These are phyloP conservation scores for Thelaira solivaga DNA, from an alignment of 2,888 invertebrate genomes.

Conservation along the genomic window DNA sequence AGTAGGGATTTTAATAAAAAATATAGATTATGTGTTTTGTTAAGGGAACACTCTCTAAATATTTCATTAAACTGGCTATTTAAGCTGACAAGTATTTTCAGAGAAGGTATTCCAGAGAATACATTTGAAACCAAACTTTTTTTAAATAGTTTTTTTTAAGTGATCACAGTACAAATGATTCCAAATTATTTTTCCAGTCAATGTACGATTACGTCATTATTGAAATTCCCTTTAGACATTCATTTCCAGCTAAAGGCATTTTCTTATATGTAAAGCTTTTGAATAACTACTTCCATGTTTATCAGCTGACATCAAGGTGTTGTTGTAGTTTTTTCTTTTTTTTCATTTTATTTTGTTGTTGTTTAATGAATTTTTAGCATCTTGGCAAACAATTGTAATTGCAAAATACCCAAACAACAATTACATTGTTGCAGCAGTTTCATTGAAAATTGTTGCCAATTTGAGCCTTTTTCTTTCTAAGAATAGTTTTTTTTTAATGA, in stretches of 20 bases:
- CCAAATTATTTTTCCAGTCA: too few relatives aligned
- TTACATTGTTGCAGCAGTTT: not conserved
- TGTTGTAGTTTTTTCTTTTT: not conserved
- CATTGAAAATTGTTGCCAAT: conserved; percentile 2
- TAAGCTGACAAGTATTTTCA: too few relatives aligned
- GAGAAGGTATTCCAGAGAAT: too few relatives aligned
- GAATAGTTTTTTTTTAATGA: not conserved
- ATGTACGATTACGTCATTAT: too few relatives aligned
- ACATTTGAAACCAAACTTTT: too few relatives aligned
- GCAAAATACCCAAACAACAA: conserved; percentile 10
- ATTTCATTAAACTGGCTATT: too few relatives aligned
- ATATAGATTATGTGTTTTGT: too few relatives aligned
- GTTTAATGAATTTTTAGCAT: conserved; percentile 19
- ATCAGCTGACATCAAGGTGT: conserved; percentile 23
- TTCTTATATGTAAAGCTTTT: not conserved
- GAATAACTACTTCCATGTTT: not conserved
- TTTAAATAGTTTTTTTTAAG: too few relatives aligned
- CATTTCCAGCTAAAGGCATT: conserved; percentile 21
- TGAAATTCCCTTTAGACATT: not conserved
- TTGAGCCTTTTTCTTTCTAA: conserved; percentile 21
- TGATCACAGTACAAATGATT: too few relatives aligned
- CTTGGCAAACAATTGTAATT: conserved; percentile 32
- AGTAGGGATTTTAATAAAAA: too few relatives aligned
- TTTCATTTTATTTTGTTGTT: not conserved
- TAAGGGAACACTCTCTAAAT: too few relatives aligned